Evolutionary conservation across 2,113 vertebrate genomes (phyloP).

Genomic region (Colinus virginianus): DNA sequence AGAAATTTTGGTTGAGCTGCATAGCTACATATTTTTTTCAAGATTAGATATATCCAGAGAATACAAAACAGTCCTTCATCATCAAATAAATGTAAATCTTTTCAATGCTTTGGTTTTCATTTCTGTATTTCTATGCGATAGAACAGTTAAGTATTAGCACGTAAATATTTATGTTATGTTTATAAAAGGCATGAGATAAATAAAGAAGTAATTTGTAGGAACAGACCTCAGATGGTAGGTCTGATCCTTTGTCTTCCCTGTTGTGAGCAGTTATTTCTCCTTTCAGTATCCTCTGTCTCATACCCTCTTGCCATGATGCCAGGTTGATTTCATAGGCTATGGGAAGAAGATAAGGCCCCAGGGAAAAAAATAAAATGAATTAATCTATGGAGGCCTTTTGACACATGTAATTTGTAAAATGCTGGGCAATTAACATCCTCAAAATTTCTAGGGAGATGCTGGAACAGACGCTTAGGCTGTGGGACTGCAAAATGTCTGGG

Average conservation of each 20-base stretch:
- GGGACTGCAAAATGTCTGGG: not conserved
- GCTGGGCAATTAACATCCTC: not conserved
- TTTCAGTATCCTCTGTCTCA: not conserved
- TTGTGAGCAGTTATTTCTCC: not conserved
- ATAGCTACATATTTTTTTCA: not conserved
- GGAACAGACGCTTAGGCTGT: not conserved
- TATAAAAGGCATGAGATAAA: not conserved
- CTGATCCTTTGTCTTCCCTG: not conserved
- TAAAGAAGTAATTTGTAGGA: not conserved
- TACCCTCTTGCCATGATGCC: not conserved
- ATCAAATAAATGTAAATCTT: not conserved
- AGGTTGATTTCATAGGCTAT: not conserved
- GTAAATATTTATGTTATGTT: not conserved
- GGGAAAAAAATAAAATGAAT: not conserved
- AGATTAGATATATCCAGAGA: not conserved
- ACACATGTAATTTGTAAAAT: not conserved
- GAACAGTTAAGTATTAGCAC: not conserved
- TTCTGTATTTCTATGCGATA: not conserved
- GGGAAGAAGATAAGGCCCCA: not conserved
- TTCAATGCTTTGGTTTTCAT: not conserved
- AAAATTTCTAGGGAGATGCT: not conserved
- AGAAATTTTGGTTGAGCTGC: not conserved
- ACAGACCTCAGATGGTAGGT: not conserved
- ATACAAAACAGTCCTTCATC: not conserved
- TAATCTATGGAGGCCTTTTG: fast-evolving